These are phyloP conservation scores for Sebastiscus albofasciatus DNA, from an alignment of 2,797 vertebrate species.

Conservation along the genomic window DNA sequence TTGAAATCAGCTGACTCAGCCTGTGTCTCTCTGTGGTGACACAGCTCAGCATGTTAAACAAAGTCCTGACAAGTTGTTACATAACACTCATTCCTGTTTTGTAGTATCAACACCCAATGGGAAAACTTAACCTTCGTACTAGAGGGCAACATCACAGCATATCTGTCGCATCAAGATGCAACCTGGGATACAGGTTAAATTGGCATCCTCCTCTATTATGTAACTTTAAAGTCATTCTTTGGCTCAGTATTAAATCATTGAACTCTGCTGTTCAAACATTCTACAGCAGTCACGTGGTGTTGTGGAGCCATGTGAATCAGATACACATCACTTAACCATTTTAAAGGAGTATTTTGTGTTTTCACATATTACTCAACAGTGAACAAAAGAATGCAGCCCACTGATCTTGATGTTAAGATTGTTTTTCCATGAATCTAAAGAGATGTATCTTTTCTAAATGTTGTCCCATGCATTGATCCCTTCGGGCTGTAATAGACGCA, in stretches of 20 bases:
- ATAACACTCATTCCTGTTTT: not conserved
- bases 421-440: not conserved
- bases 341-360: conserved; percentile 6
- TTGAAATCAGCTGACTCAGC: conserved; percentile 27
- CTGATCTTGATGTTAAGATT: not conserved
- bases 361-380: not conserved
- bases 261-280: not conserved
- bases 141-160: not conserved
- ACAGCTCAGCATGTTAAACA: conserved; percentile 4
- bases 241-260: no score
- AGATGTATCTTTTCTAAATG: conserved; percentile 16
- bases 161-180: not conserved
- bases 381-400: not conserved
- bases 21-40: not conserved
- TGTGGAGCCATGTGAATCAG: not conserved
- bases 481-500: not conserved
- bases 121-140: not conserved
- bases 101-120: not conserved
- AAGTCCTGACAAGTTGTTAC: conserved; percentile 2
- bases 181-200: not conserved
- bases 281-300: not conserved
- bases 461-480: not conserved
- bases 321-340: not conserved
- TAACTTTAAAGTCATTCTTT: not conserved
- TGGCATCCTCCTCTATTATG: not conserved